Base-by-base conservation (phyloP, 1,140 invertebrate genomes). In the Ganaspis sp. region DNA sequence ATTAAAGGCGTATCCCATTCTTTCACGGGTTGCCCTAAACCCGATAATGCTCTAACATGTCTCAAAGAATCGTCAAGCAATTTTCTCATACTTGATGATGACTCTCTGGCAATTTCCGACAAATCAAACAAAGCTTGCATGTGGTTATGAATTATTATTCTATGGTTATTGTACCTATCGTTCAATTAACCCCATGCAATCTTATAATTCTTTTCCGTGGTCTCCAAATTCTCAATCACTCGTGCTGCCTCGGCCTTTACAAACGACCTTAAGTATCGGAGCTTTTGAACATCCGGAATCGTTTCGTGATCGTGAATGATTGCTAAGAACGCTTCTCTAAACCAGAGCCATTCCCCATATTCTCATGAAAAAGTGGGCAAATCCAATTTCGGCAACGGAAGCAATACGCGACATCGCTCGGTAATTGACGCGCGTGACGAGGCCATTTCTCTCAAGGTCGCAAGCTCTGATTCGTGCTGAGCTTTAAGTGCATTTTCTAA, bases 91-190 rank as follows among this genome's bases (percentile, higher is more conserved):
- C 45, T 58, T 9, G 9, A 15, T 17, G 74, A 54, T 0, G 81
- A 83, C 74, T 86, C 82, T 73, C 74, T 85, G 17, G 40, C 26
- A n/a, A 87, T 53, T 42, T 40, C 72, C 19, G 53, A 80, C 71
- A 85, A 78, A 49, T 83, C 69, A 78, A 82, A 85, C 34, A 88
- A 73, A 37, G 79, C 38, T 15, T 81, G 76, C 17, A 88, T 79
- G 76, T 90, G 84, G 15, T 81, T 83, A 40, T 86, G 81, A 21
- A 89, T 76, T 26, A 87, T 87, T 38, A 88, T 37, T 45, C 84
- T 19, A 73, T 85, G 86, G 74, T 89, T 88, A 19, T 90, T 85
- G 71, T 86, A 91, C n/a, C 87, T 79, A 26, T 84, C 73, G 40
- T 85, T 84, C 45, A 90, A 78, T 40, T 86, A 54, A 9, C 86